Evolutionary conservation across 2,797 vertebrate genomes (phyloP), one percentile per base, ranked within the genome.

Genomic region (Enteromius anoplus): DNA sequence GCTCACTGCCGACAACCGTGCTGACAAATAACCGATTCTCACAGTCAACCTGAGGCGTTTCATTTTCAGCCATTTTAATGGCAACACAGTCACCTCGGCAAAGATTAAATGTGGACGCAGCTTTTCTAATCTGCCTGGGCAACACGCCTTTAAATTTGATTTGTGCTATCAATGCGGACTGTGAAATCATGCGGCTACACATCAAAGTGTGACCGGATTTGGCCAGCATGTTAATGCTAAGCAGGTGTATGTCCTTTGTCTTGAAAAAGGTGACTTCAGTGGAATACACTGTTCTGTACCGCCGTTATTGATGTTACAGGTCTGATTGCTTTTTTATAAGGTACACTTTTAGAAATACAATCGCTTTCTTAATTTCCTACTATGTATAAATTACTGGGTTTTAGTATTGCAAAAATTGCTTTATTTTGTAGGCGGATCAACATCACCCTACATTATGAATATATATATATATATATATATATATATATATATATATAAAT

Each of bases 151-250:
- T 90, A 92, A 93, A 94, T 94, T 85, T 93, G 92, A 95, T 94
- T 92, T 90, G 89, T 91, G 90, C 90, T 91, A 92, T 92, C 90
- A 88, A 90, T 88, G 89, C 86, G 90, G 92, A 94, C 91, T 93
- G 92, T 95, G 93, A 95, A 95, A 94, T 94, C 91, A 85, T 90
- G 90, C 86, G 91, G 93, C 92, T 93, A 87, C 93, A 93, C 93
- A 93, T 94, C 93, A 94, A 93, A 92, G 94, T 92, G 92, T 90
- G 92, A 87, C 92, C 83, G 90, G 89, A 93, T 90, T 89, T 88
- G 17, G 81, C 76, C 82, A 87, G 93, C 92, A 94, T 94, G 92
- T 92, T 94, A 93, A 95, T 94, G 90, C 83, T 37, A 45, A 81
- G 72, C 85, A 82, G 58, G 84, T 66, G 84, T 78, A 84, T 77